phyloP scores from a whole-genome alignment of 2,888 invertebrate species.

The Tetragnatha montana region DNA sequence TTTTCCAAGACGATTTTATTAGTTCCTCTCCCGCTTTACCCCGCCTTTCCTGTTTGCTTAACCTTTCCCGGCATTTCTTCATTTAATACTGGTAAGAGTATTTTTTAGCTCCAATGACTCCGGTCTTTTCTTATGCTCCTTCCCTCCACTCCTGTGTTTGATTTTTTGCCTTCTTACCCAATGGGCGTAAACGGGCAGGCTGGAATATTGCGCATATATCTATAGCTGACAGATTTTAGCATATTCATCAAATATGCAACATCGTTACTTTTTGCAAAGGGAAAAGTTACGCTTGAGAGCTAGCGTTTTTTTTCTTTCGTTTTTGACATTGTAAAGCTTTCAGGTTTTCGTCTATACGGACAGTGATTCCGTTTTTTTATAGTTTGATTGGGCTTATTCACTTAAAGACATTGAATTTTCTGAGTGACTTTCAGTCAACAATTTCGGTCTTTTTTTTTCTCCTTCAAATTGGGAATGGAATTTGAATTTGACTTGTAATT shows the following conservation, averaged over 20 bases:
- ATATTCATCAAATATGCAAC: constrained; percentile 68
- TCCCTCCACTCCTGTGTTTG: constrained; percentile 18
- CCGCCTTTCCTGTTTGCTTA: constrained; percentile 58
- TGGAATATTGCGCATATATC: constrained; percentile 41
- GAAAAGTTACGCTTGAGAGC: constrained; percentile 28
- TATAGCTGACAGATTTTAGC: constrained; percentile 56
- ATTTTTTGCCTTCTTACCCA: constrained; percentile 43
- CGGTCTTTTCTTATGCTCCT: constrained; percentile 30
- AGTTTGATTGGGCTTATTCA: not conserved
- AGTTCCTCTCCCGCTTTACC: constrained; percentile 28
- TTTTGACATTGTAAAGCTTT: constrained; percentile 56
- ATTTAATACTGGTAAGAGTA: constrained; percentile 61
- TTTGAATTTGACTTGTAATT: no score
- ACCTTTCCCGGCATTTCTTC: constrained; percentile 59
- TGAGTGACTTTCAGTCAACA: no score
- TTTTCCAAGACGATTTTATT: constrained; percentile 43
- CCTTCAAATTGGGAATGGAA: no score
- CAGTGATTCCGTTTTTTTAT: constrained; percentile 21
- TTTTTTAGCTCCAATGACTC: constrained; percentile 59
- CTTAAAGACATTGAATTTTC: no score
- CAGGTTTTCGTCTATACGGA: constrained; percentile 27
- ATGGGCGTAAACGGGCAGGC: constrained; percentile 45
- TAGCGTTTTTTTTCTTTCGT: constrained; percentile 32
- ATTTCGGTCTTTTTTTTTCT: no score
- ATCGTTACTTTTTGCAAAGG: constrained; percentile 53